A percentile compares a stretch with the other conserved stretches of the same genome.
phyloP scores from a whole-genome alignment of 2,888 invertebrate species.

The Polyploca ridens region DNA sequence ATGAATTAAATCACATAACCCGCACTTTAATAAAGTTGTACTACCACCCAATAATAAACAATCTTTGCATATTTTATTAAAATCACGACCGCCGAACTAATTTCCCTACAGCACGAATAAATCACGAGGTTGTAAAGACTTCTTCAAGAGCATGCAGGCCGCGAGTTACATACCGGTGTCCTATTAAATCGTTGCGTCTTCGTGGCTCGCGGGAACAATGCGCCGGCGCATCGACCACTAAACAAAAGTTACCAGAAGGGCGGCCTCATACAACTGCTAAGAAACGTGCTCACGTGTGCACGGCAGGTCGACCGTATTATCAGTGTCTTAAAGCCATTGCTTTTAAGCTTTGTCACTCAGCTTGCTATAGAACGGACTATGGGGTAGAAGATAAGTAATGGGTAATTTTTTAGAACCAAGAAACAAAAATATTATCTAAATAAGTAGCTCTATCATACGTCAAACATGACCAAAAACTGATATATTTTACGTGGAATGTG shows the following conservation, averaged over 20 bases:
- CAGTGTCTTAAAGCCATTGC: too few relatives aligned
- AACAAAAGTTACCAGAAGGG: neutral
- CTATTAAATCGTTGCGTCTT: conserved; percentile 44
- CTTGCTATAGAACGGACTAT: neutral
- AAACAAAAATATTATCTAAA: too few relatives aligned
- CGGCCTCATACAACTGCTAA: neutral
- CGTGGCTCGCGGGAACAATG: conserved; percentile 20
- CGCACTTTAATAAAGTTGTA: neutral
- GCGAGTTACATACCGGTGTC: conserved; percentile 39
- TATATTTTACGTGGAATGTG: too few relatives aligned
- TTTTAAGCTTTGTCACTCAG: neutral
- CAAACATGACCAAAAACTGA: too few relatives aligned
- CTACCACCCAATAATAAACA: neutral
- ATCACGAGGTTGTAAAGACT: conserved; percentile 26
- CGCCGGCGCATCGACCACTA: neutral
- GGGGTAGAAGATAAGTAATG: too few relatives aligned
- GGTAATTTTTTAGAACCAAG: too few relatives aligned
- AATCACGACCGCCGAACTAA: conserved; percentile 13
- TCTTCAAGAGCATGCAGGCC: conserved; percentile 39
- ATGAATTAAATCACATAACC: neutral
- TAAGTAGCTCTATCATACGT: too few relatives aligned
- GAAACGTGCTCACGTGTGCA: too few relatives aligned
- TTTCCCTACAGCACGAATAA: conserved; percentile 4
- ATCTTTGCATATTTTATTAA: neutral
- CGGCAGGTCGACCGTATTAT: too few relatives aligned